Conservation (phyloP, 64 coral and sea anemone species). For the Montipora cactus region DNA sequence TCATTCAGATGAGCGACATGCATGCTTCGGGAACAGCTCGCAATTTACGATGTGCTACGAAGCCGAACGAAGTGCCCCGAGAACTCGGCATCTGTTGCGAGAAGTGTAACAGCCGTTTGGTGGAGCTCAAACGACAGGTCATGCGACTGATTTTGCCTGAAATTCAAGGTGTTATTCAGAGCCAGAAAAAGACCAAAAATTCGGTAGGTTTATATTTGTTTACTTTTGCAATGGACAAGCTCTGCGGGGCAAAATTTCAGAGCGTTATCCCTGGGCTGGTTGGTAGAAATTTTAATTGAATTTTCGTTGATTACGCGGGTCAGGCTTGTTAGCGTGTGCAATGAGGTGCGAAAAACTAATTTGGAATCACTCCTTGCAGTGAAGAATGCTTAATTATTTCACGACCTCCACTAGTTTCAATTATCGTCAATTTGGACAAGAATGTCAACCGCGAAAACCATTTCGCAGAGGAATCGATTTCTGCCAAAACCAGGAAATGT, state of each 20-base stretch:
- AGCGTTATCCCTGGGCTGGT: not conserved
- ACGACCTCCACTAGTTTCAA: slow-evolving; percentile 17
- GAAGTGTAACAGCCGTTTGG: slow-evolving; percentile 95
- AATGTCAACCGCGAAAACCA: not conserved
- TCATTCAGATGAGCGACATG: slow-evolving; percentile 87
- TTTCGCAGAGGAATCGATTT: not conserved
- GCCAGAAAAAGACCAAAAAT: slow-evolving; percentile 77
- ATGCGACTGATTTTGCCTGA: slow-evolving; percentile 91
- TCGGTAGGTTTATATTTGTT: slow-evolving; percentile 60
- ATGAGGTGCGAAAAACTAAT: slow-evolving; percentile 29
- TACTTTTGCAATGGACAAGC: not conserved
- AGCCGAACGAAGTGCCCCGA: slow-evolving; percentile 29
- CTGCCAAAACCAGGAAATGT: not conserved
- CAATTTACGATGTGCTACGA: slow-evolving; percentile 42
- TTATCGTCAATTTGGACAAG: not conserved
- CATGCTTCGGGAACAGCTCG: slow-evolving; percentile 50
- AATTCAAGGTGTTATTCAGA: slow-evolving; percentile 89
- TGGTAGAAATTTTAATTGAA: not conserved
- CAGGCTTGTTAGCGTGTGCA: not conserved
- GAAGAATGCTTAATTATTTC: slow-evolving; percentile 36
- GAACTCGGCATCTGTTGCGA: slow-evolving; percentile 94
- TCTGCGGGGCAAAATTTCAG: not conserved
- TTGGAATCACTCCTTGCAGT: not conserved
- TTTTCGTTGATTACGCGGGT: not conserved
- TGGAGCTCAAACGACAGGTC: slow-evolving; percentile 92